These are phyloP conservation scores for Rhogogaster chlorosoma DNA, from an alignment of 2,888 invertebrate genomes.

Conservation along the genomic window DNA sequence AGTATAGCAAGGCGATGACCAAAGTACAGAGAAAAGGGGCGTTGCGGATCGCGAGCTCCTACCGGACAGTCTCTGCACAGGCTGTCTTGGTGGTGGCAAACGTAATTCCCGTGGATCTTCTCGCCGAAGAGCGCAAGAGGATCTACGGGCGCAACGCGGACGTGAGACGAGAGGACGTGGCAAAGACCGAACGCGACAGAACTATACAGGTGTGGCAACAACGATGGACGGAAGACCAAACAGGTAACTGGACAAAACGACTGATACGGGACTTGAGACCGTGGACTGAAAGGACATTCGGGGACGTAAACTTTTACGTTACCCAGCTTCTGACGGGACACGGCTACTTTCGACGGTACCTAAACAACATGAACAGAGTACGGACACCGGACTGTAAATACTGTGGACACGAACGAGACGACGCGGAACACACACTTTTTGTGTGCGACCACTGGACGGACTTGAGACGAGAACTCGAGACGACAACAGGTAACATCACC, in stretches of 20 bases:
- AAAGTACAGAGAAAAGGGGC: constrained; percentile 56
- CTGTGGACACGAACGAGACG: constrained; percentile 52
- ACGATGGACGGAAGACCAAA: constrained; percentile 48
- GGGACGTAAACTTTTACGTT: constrained; percentile 56
- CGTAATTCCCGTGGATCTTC: constrained; percentile 14
- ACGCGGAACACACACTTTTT: constrained; percentile 58
- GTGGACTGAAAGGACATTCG: neutral
- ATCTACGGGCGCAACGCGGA: constrained; percentile 25
- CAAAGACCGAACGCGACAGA: constrained; percentile 5
- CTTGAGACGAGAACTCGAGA: neutral
- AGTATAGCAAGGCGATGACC: constrained; percentile 55
- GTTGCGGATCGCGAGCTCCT: constrained; percentile 51
- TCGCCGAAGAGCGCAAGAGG: constrained; percentile 3
- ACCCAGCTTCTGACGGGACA: constrained; percentile 61
- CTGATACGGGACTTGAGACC: constrained; percentile 42
- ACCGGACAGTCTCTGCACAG: constrained; percentile 29
- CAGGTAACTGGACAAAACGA: constrained; percentile 48
- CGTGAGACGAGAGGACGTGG: constrained; percentile 29
- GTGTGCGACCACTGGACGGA: constrained; percentile 52
- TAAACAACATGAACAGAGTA: constrained; percentile 54
- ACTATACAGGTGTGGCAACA: constrained; percentile 49
- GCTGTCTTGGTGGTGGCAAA: constrained; percentile 47
- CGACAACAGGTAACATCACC: constrained; percentile 43
- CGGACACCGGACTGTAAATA: constrained; percentile 51
- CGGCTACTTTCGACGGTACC: constrained; percentile 59